Percentiles rank a stretch among this genome's conserved stretches.
Conservation (phyloP, 2,113 vertebrate genomes). For the Delphinapterus leucas region DNA sequence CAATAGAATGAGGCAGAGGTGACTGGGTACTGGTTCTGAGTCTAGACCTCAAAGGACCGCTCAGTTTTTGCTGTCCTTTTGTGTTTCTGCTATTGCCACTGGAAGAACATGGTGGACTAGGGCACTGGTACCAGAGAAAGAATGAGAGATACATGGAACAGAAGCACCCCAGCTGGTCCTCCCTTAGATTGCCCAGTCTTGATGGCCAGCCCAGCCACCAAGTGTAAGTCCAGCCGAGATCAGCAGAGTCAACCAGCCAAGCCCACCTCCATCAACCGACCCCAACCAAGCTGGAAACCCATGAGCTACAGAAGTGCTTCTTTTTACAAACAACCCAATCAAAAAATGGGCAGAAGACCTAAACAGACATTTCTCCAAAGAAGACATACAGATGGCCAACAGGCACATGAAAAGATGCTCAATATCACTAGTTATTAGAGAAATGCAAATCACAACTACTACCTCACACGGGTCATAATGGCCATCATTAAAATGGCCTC, state of each 20-base stretch:
- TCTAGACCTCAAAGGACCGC: neutral
- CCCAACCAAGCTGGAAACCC: neutral
- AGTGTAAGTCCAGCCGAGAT: neutral
- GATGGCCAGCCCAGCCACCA: too few species aligned
- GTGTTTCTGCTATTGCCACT: neutral
- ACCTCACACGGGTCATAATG: too few species aligned
- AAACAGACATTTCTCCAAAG: too few species aligned
- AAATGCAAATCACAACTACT: too few species aligned
- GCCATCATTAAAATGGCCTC: too few species aligned
- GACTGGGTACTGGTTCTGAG: neutral
- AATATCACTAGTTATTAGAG: too few species aligned
- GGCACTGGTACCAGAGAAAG: neutral
- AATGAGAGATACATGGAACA: neutral
- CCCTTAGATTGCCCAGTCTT: neutral
- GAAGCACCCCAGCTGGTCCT: neutral
- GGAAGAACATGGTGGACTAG: neutral
- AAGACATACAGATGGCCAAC: too few species aligned
- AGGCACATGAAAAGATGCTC: too few species aligned
- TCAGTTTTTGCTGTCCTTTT: neutral
- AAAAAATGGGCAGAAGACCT: too few species aligned
- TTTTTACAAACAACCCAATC: too few species aligned
- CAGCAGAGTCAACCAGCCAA: neutral
- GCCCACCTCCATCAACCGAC: neutral
- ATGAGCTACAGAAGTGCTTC: neutral
- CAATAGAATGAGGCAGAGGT: neutral